Evolutionary conservation across 2,888 invertebrate species (phyloP), one percentile per base, ranked within the genome.

Genomic region (Herminia tarsipennalis): DNA sequence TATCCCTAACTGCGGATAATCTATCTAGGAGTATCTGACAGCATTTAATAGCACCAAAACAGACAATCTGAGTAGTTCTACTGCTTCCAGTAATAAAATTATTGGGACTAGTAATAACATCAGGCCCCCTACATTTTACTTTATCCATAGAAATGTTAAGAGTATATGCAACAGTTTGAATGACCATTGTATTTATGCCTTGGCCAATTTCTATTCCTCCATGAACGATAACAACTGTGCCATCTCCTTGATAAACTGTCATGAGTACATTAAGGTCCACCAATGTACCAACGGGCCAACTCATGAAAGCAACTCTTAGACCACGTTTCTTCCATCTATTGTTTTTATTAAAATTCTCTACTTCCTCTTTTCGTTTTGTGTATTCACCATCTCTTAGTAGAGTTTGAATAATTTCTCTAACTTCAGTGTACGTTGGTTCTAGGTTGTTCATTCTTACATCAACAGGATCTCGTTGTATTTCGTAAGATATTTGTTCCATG

Each of bases 281-380:
- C 3, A 27, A 12, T 2, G 17, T 5, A 16, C 27, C 1, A 8
- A 32, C 17, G 5, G 46, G 36, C 9, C 5, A 47, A 17, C 16
- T 30, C 36, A 41, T 27, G 10, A 47, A 41, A 21, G 46, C 36
- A 0, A 37, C 35, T 47, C 46, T 24, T 2, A 47, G 40, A 0
- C 95, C 97, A 22, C 93, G 93, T 76, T 97, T 97, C 66, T 93
- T 95, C 97, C 97, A 97, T 16, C 83, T 65, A 81, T 97, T 96
- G 35, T 92, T 90, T 57, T 84, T 83, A 24, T 95, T 95, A 66
- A 93, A 95, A 6, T 81, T 66, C 12, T 88, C 78, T 2, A 94
- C 85, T 6, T 76, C 83, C 28, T 70, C 64, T 59, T 83, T 87
- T 20, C 94, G 33, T 93, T 86, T 0, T 5, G 1, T 18, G 20